These are phyloP conservation scores for Prosapia bicincta DNA, from an alignment of 2,888 invertebrate species.

Conservation along the genomic window DNA sequence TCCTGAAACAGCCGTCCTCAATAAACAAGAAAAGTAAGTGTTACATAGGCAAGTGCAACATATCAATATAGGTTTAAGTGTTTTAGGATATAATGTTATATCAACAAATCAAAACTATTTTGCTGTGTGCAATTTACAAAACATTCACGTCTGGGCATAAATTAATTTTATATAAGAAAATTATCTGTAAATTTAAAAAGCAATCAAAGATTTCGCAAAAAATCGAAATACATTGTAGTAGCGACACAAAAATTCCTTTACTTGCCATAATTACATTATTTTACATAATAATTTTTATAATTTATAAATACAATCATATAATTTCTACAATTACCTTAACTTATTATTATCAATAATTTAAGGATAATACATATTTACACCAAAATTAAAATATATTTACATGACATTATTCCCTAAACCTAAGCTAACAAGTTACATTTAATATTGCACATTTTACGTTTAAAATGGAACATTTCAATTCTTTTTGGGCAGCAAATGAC, in stretches of 20 bases:
- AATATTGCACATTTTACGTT: background rate
- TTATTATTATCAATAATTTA: background rate
- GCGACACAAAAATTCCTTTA: conserved; percentile 21
- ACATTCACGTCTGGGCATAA: no score
- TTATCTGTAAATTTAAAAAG: background rate
- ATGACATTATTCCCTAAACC: background rate
- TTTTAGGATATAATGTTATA: no score
- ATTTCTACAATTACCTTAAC: background rate
- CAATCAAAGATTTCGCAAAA: conserved; percentile 4
- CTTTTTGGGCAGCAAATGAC: background rate
- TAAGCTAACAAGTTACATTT: background rate
- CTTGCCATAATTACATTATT: conserved; percentile 26
- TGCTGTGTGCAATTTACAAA: no score
- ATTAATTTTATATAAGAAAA: no score
- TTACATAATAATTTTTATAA: conserved; percentile 20
- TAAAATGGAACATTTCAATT: background rate
- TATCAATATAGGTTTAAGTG: no score
- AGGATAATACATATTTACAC: background rate
- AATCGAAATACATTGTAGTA: conserved; percentile 21
- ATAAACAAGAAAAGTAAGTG: no score
- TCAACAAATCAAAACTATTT: no score
- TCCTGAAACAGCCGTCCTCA: no score
- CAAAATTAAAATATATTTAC: background rate
- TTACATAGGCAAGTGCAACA: no score
- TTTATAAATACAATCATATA: conserved; percentile 23